A percentile compares a stretch with the other conserved stretches of the same genome.
Conservation (phyloP, 2,888 invertebrate species). For the Emmelina monodactyla region DNA sequence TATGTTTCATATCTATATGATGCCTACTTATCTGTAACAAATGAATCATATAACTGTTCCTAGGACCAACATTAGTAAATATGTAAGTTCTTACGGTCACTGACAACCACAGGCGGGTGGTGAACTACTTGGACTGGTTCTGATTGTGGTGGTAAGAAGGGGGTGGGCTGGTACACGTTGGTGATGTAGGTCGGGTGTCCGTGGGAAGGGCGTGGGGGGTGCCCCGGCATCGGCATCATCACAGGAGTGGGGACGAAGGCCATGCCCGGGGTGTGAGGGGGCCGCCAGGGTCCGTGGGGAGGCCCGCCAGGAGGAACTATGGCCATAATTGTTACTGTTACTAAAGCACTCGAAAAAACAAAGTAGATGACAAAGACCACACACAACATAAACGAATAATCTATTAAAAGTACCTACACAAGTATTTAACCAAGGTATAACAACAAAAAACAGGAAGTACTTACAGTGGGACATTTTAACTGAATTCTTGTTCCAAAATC, state of each 20-base stretch:
- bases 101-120: background rate
- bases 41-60: too few species aligned
- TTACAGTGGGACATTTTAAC: constrained; percentile 1
- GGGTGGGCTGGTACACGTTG: constrained; percentile 20
- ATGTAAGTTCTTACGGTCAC: constrained; percentile 15
- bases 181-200: constrained; percentile 34
- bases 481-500: too few species aligned
- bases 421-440: too few species aligned
- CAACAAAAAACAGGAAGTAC: background rate
- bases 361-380: too few species aligned
- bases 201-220: constrained; percentile 19
- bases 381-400: background rate
- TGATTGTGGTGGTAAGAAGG: constrained; percentile 21
- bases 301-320: constrained; percentile 32
- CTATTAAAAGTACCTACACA: too few species aligned
- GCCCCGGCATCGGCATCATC: constrained; percentile 34
- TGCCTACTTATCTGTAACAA: too few species aligned
- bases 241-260: constrained; percentile 41
- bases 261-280: constrained; percentile 17
- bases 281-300: constrained; percentile 21
- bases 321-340: constrained; percentile 6
- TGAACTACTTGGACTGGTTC: constrained; percentile 23
- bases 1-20: too few species aligned
- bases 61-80: too few species aligned
- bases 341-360: background rate